Conservation (phyloP, 2,888 invertebrate genomes). For the Xanthorhoe spadicearia region DNA sequence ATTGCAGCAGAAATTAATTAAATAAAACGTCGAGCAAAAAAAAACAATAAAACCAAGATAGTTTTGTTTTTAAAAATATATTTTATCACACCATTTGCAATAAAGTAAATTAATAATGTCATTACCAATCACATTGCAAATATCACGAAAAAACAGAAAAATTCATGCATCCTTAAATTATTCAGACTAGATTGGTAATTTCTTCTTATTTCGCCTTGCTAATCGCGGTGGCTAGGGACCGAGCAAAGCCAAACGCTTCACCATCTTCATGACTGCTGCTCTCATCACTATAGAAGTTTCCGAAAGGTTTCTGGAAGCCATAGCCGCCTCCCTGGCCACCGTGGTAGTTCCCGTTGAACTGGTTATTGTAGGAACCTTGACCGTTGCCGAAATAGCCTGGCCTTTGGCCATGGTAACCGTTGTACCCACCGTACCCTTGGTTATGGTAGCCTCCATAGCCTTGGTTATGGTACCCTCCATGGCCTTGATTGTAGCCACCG, state of each 20-base stretch:
- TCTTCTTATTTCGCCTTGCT: conserved; percentile 35
- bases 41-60: background rate
- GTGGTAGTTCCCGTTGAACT: conserved; percentile 76
- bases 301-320: conserved; percentile 59
- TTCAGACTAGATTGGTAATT: background rate
- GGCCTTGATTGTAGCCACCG: conserved; percentile 44
- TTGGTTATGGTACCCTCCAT: conserved; percentile 28
- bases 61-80: background rate
- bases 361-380: conserved; percentile 65
- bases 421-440: conserved; percentile 50
- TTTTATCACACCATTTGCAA: background rate
- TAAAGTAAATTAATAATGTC: background rate
- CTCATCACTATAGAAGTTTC: conserved; percentile 56
- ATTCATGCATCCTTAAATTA: background rate
- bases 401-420: conserved; percentile 51
- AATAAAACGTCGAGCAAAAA: background rate
- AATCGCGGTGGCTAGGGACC: conserved; percentile 45
- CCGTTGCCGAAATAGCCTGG: conserved; percentile 67
- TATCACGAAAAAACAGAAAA: background rate
- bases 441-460: conserved; percentile 44
- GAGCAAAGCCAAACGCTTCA: conserved; percentile 50
- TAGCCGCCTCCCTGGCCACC: conserved; percentile 55
- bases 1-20: background rate
- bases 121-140: background rate
- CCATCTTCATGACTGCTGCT: conserved; percentile 48